phyloP scores from a whole-genome alignment of 2,888 invertebrate species.

The Melieria omissa region DNA sequence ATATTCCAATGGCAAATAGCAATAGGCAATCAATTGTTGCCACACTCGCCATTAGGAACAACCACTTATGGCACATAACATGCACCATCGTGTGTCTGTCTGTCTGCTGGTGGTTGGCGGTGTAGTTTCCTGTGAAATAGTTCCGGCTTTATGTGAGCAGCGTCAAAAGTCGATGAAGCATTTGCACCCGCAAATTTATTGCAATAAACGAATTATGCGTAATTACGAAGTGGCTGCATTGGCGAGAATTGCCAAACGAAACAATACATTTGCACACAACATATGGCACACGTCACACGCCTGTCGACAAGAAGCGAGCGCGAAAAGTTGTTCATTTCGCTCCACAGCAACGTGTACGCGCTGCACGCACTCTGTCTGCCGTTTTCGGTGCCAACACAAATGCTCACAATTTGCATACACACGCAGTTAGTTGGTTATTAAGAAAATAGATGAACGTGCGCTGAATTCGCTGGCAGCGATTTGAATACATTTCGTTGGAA shows the following conservation, averaged over 20 bases:
- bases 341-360: neutral
- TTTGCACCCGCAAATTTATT: neutral
- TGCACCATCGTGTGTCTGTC: too few species aligned
- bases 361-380: neutral
- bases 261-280: neutral
- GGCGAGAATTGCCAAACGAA: neutral
- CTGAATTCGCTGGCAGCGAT: slow-evolving; percentile 17
- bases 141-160: too few species aligned
- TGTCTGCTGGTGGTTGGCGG: too few species aligned
- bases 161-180: too few species aligned
- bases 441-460: slow-evolving; percentile 1
- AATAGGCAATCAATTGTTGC: too few species aligned
- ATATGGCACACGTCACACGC: neutral
- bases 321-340: neutral
- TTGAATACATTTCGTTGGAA: slow-evolving; percentile 12
- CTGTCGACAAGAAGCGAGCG: too few species aligned
- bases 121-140: too few species aligned
- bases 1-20: too few species aligned
- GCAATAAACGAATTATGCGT: neutral
- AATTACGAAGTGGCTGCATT: neutral
- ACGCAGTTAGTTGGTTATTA: slow-evolving; percentile 3
- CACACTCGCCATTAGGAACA: too few species aligned
- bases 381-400: neutral
- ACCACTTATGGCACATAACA: too few species aligned
- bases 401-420: slow-evolving; percentile 22